Percentiles rank a stretch among this genome's conserved stretches.
These are phyloP conservation scores for Phyllostomus hastatus DNA, from an alignment of 2,113 vertebrate species.

Conservation along the genomic window DNA sequence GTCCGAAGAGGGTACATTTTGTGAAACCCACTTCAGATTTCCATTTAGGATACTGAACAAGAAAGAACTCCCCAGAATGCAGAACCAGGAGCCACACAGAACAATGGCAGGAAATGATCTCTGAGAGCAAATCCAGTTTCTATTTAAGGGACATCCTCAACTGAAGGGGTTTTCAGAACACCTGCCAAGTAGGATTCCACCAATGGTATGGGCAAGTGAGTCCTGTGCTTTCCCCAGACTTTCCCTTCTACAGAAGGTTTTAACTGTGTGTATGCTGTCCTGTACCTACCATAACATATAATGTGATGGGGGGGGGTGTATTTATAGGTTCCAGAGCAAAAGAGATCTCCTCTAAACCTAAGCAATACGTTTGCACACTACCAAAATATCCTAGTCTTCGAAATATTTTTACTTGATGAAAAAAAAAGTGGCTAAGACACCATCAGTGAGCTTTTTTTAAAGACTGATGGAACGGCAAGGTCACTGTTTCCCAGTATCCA, in stretches of 20 bases:
- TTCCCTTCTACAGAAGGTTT: background rate
- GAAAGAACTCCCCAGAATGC: background rate
- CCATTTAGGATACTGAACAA: background rate
- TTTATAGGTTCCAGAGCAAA: background rate
- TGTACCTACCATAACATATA: background rate
- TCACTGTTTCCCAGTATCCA: background rate
- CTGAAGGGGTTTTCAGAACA: background rate
- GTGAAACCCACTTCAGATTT: background rate
- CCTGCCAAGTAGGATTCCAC: background rate
- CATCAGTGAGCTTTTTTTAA: background rate
- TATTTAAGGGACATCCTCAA: background rate
- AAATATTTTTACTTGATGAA: background rate
- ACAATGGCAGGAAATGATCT: background rate
- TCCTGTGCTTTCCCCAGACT: background rate
- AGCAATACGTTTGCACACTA: background rate
- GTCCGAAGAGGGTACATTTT: background rate
- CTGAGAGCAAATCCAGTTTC: background rate
- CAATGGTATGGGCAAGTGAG: too few relatives aligned
- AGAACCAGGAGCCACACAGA: background rate
- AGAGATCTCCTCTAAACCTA: background rate
- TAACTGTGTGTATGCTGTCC: background rate
- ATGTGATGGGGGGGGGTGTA: background rate
- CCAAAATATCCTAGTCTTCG: background rate
- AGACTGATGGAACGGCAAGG: background rate
- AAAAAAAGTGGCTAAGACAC: background rate